Evolutionary conservation across 1,140 invertebrate species (phyloP).

Genomic region (Leguminivora glycinivorella): DNA sequence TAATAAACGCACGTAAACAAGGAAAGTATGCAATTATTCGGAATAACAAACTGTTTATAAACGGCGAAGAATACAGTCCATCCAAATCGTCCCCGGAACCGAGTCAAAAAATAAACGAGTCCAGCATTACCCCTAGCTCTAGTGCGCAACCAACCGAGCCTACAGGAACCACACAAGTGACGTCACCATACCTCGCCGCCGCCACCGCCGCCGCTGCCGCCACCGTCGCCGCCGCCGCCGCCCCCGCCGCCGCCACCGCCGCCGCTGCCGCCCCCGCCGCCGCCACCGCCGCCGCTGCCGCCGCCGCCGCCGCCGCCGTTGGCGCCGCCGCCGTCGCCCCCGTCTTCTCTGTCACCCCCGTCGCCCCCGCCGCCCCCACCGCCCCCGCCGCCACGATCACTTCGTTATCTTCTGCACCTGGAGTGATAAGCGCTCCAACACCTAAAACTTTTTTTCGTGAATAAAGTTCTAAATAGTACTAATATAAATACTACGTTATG

Average conservation of each 20-base stretch:
- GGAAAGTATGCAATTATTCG: neutral
- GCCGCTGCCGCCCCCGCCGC: no score
- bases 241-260: no score
- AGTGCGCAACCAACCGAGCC: neutral
- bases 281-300: no score
- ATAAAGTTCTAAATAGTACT: neutral
- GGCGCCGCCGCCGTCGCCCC: no score
- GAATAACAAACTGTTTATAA: neutral
- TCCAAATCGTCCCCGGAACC: neutral
- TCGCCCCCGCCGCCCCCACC: no score
- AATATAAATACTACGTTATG: neutral
- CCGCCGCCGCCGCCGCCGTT: no score
- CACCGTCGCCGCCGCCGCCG: no score
- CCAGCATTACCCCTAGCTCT: no score
- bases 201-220: no score
- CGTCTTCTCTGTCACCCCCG: no score
- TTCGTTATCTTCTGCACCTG: neutral
- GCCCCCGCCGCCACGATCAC: no score
- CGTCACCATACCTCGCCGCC: neutral
- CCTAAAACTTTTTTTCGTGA: conserved; percentile 5
- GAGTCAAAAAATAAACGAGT: neutral
- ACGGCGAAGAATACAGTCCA: neutral
- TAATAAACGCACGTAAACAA: neutral
- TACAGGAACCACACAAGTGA: neutral
- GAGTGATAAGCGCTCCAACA: neutral